Evolutionary conservation across 1,140 invertebrate genomes (phyloP).

Genomic region (Paracyclopina nana): DNA sequence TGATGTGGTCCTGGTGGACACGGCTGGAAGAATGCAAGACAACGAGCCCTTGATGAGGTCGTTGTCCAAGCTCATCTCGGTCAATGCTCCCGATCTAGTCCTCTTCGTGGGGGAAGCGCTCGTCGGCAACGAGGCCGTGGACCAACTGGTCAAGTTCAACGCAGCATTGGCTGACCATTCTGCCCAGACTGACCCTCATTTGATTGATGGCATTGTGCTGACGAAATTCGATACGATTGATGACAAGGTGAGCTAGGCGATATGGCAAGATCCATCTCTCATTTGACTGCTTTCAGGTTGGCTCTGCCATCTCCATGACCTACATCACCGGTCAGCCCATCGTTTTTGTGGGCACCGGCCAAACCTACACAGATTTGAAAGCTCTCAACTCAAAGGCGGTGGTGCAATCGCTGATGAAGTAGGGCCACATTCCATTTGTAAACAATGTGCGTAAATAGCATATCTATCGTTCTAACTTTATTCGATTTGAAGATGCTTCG

Average conservation of each 20-base stretch:
- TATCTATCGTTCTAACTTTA: too few species aligned
- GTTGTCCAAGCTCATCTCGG: constrained; percentile 62
- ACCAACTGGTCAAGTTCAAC: constrained; percentile 97
- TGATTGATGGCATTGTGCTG: constrained; percentile 91
- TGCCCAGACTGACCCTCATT: constrained; percentile 55
- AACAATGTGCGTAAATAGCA: too few species aligned
- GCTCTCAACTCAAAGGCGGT: constrained; percentile 92
- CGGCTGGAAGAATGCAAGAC: constrained; percentile 97
- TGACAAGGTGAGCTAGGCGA: constrained; percentile 51
- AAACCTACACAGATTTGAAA: constrained; percentile 95
- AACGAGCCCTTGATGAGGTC: constrained; percentile 97
- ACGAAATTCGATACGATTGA: constrained; percentile 99
- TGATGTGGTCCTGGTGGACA: constrained; percentile 89
- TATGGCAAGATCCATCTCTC: background rate
- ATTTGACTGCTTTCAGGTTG: constrained; percentile 45
- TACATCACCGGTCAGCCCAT: constrained; percentile 99
- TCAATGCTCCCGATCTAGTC: constrained; percentile 92
- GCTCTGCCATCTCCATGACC: constrained; percentile 98
- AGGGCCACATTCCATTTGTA: too few species aligned
- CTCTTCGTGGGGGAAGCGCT: constrained; percentile 96
- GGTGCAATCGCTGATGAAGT: constrained; percentile 89
- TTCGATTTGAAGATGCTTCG: too few species aligned
- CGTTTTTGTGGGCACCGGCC: constrained; percentile 96
- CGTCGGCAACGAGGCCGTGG: constrained; percentile 99
- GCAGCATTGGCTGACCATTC: constrained; percentile 79